Base-by-base conservation (phyloP, 2,888 invertebrate species). In the Agrilus biguttatus region DNA sequence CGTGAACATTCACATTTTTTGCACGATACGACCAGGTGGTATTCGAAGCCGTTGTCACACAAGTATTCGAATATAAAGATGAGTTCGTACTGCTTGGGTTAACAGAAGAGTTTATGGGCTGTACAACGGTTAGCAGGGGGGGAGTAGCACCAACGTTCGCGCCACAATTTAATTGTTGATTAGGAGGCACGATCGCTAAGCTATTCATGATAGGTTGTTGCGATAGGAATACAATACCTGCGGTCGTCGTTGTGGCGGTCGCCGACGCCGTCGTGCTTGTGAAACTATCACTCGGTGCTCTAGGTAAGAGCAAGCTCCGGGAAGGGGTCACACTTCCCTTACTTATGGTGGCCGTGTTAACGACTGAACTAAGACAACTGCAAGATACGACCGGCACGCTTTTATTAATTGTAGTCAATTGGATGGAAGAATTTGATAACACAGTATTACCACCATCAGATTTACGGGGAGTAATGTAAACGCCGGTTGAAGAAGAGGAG, bases 71-170 rank as follows among this genome's bases (percentile, higher is more conserved):
- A 17, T 17, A 17, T 17, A 17, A 17, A 17, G 44, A 42, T 12
- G 34, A 8, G 3, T 1, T 38, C 12, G n/a, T 33, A 28, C 33
- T 23, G 32, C 12, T 47, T 33, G 8, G 37, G 21, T 8, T 41
- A 45, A 36, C 12, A 45, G 46, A 28, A 45, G 39, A 36, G 54
- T 49, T 10, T 49, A 37, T 6, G 46, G 42, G 48, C 33, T 48
- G 51, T 8, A 61, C 57, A 56, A 56, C 51, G 14, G 52, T 57
- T 41, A 59, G 41, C 10, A 56, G 45, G 14, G 57, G 53, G 46
- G 28, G 28, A 28, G 28, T 10, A 28, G 44, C 57, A 1, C 45
- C 44, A 8, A 52, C 41, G 14, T 42, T 51, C 12, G 50, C 42
- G 21, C 49, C 46, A 39, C 53, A 57, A 17, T 49, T 53, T 17